Conservation (phyloP, 2,797 vertebrate genomes). For the Danio tinwini region DNA sequence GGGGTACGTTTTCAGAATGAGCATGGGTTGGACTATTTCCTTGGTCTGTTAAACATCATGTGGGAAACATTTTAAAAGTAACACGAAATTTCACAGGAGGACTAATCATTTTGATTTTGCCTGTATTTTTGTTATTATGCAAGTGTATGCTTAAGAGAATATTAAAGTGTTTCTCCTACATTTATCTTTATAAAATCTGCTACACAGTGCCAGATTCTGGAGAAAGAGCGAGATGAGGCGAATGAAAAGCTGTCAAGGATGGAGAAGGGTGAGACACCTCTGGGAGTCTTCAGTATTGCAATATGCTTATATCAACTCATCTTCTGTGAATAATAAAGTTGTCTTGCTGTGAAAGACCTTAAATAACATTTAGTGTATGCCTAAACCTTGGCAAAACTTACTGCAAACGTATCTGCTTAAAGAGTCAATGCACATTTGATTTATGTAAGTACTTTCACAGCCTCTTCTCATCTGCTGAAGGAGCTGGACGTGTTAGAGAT, state of each 20-base stretch:
- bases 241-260: constrained; percentile 73
- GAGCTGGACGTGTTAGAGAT: constrained; percentile 80
- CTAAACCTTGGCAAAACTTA: not conserved
- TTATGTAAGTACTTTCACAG: constrained; percentile 62
- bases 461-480: constrained; percentile 78
- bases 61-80: no score
- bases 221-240: constrained; percentile 69
- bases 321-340: not conserved
- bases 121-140: no score
- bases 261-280: constrained; percentile 74
- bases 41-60: no score
- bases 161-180: no score
- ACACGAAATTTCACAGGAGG: no score
- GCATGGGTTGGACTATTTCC: no score
- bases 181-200: constrained; percentile 29
- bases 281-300: not conserved
- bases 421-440: not conserved
- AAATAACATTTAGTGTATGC: not conserved
- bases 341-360: not conserved
- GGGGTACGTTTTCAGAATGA: no score
- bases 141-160: no score
- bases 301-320: not conserved
- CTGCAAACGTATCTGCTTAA: not conserved
- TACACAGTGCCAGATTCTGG: constrained; percentile 66
- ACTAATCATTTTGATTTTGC: no score